Conservation (phyloP, 2,888 invertebrate genomes). For the Lepidocyrtinus sp. region DNA sequence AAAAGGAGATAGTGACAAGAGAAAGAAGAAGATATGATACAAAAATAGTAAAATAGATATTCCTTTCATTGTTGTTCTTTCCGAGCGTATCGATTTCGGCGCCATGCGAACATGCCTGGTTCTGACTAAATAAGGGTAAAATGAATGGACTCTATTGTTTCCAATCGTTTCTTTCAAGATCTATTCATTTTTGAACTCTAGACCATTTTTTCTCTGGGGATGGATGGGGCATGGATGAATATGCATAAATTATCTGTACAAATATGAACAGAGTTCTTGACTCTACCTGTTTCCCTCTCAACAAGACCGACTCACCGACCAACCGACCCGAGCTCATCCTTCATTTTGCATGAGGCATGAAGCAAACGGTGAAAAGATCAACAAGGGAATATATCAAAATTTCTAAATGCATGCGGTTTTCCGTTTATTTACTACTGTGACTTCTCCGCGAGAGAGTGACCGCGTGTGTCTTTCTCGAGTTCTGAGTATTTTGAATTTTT, state of each 20-base stretch:
- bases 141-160: conserved; percentile 53
- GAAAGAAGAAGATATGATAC: too few relatives aligned
- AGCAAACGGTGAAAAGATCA: not conserved
- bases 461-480: conserved; percentile 19
- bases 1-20: too few relatives aligned
- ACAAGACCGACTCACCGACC: too few relatives aligned
- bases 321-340: too few relatives aligned
- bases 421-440: not conserved
- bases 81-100: conserved; percentile 50
- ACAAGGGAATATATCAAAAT: not conserved
- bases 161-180: not conserved
- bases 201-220: too few relatives aligned
- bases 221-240: not conserved
- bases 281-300: too few relatives aligned
- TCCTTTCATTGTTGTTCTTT: not conserved
- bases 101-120: conserved; percentile 48
- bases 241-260: not conserved
- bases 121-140: conserved; percentile 50
- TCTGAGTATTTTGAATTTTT: too few relatives aligned
- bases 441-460: conserved; percentile 23
- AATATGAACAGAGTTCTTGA: not conserved
- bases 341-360: not conserved
- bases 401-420: not conserved
- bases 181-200: not conserved
- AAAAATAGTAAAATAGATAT: too few relatives aligned